Percentiles rank a stretch among this genome's conserved stretches.
These are phyloP conservation scores for Eleutherodactylus coqui DNA, from an alignment of 2,797 vertebrate genomes.

Conservation along the genomic window DNA sequence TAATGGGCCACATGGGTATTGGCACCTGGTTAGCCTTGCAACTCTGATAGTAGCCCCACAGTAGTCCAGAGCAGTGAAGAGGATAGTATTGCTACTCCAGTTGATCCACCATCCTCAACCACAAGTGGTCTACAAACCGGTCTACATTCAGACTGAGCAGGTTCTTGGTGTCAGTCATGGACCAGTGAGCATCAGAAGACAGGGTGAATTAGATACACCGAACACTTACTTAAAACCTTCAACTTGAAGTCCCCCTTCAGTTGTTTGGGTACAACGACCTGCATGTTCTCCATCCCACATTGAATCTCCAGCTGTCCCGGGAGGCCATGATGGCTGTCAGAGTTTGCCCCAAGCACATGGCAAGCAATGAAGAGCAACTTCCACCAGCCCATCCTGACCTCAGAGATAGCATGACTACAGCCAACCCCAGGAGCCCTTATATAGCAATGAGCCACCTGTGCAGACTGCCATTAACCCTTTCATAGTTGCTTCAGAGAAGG, in stretches of 20 bases:
- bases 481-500: not conserved
- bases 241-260: not conserved
- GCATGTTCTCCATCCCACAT: conserved; percentile 15
- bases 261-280: not conserved
- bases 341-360: not conserved
- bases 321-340: not conserved
- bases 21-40: too few relatives aligned
- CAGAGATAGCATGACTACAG: not conserved
- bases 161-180: not conserved
- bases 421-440: not conserved
- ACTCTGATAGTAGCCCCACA: too few relatives aligned
- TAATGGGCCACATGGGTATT: too few relatives aligned
- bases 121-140: too few relatives aligned
- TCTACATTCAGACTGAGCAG: not conserved
- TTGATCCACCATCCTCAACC: too few relatives aligned
- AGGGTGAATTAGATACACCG: not conserved
- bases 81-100: too few relatives aligned
- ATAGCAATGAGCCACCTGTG: not conserved
- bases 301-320: not conserved
- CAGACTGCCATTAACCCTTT: not conserved
- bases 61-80: too few relatives aligned
- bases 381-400: not conserved
- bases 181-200: not conserved
- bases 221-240: conserved; percentile 36
- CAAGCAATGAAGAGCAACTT: not conserved